Evolutionary conservation across 2,113 vertebrate species (phyloP).

Genomic region (Athene noctua): DNA sequence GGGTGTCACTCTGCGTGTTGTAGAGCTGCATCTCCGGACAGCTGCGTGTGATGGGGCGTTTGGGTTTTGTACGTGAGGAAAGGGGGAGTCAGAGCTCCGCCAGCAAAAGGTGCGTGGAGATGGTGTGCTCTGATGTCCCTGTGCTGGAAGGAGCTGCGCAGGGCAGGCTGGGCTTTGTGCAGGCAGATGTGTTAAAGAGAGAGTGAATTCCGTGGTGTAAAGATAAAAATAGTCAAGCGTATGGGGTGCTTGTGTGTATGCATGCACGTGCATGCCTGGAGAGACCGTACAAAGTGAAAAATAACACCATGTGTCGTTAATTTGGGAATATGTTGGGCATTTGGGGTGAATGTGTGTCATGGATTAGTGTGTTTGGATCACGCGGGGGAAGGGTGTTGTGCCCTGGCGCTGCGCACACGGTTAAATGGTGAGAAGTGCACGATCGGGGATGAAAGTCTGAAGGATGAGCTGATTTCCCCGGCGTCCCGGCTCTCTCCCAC

Average conservation of each 20-base stretch:
- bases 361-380: neutral
- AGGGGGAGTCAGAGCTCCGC: neutral
- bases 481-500: neutral
- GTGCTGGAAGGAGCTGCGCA: neutral
- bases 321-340: neutral
- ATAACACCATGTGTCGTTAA: neutral
- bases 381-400: accelerated
- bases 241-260: neutral
- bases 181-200: neutral
- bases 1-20: accelerated
- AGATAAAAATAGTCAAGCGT: neutral
- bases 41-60: neutral
- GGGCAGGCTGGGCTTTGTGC: neutral
- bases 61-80: neutral
- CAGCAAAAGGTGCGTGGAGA: neutral
- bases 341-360: neutral
- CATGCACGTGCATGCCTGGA: neutral
- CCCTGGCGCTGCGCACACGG: neutral
- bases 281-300: neutral
- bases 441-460: neutral
- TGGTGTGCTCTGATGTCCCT: neutral
- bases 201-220: neutral
- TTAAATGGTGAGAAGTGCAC: neutral
- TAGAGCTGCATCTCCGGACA: neutral
- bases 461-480: neutral